These are phyloP conservation scores for Ectemnius continuus DNA, from an alignment of 2,888 invertebrate genomes.

Conservation along the genomic window DNA sequence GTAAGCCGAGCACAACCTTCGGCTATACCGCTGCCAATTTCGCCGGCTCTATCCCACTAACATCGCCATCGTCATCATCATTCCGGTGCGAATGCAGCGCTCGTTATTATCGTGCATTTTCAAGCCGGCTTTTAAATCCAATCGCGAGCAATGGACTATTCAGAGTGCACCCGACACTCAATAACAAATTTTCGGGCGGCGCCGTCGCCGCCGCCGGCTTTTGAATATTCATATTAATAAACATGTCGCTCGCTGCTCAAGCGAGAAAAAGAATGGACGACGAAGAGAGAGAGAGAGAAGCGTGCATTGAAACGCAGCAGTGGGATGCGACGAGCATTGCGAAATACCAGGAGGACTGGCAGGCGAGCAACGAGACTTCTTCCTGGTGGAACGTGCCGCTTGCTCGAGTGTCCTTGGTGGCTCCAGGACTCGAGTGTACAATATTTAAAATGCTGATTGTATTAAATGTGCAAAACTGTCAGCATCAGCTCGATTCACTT, in stretches of 20 bases:
- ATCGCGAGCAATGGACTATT: not conserved
- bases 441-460: conserved; percentile 6
- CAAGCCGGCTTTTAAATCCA: not conserved
- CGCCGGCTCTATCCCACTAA: too few species aligned
- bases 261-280: too few species aligned
- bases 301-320: too few species aligned
- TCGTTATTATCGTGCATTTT: conserved; percentile 1
- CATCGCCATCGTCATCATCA: too few species aligned
- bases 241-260: not conserved
- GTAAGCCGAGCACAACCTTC: not conserved
- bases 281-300: too few species aligned
- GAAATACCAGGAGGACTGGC: too few species aligned
- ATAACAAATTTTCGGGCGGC: conserved; percentile 3
- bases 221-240: conserved; percentile 2
- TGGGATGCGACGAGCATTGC: too few species aligned
- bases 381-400: too few species aligned
- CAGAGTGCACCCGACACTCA: not conserved
- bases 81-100: not conserved
- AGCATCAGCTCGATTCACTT: conserved; percentile 3
- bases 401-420: too few species aligned
- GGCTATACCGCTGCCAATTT: too few species aligned
- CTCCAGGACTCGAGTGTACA: not conserved
- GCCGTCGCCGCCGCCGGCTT: not conserved
- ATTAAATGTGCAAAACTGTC: conserved; percentile 3
- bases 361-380: too few species aligned